These are phyloP conservation scores for Pseudobourletiella spinata DNA, from an alignment of 1,140 invertebrate genomes.

Conservation along the genomic window DNA sequence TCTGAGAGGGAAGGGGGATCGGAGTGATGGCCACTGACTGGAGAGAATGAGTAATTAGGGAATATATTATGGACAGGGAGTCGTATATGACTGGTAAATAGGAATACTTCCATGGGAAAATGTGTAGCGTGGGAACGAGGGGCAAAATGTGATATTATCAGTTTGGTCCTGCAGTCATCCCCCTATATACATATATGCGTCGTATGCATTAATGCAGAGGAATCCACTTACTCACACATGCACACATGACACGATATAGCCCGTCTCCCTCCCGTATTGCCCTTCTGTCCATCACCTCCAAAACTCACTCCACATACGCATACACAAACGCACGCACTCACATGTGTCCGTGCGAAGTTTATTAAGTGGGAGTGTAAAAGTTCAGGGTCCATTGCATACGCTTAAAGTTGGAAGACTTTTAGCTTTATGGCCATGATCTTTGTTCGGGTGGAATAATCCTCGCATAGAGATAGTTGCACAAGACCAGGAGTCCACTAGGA, in stretches of 20 bases:
- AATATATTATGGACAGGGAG: constrained; percentile 11
- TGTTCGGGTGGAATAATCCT: no score
- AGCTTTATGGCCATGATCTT: no score
- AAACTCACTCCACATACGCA: no score
- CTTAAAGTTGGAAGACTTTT: no score
- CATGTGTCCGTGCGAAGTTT: neutral
- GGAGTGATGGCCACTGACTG: no score
- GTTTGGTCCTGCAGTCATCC: neutral
- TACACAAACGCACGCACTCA: no score
- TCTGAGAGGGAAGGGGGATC: no score
- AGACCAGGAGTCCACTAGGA: no score
- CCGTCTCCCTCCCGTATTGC: neutral
- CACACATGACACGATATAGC: no score
- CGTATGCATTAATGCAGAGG: constrained; percentile 15
- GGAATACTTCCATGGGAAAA: constrained; percentile 32
- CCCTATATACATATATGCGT: no score
- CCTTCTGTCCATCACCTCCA: neutral
- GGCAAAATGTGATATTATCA: constrained; percentile 25
- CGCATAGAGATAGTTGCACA: no score
- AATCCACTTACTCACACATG: no score
- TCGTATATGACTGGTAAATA: constrained; percentile 7
- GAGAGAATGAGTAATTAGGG: constrained; percentile 32
- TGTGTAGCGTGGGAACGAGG: constrained; percentile 30
- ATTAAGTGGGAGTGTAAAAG: neutral
- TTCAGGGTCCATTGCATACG: neutral